Base-by-base conservation (phyloP, 2,797 vertebrate genomes). In the Heliangelus exortis region DNA sequence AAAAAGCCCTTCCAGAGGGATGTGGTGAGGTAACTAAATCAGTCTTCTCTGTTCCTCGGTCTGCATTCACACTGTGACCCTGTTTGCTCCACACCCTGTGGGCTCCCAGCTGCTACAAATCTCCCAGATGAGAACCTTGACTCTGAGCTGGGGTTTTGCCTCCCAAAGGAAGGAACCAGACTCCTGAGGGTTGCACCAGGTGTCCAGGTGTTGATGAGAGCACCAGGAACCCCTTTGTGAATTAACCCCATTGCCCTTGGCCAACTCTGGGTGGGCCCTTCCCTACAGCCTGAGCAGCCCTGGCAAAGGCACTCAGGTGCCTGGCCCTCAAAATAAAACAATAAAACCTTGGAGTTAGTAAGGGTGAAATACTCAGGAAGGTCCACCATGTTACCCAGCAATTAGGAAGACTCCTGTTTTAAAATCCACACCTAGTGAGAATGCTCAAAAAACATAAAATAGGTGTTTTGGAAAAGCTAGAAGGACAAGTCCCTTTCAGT, bases 401-500 rank as follows among this genome's bases (percentile, higher is more conserved):
- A 94, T 96, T 96, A 93, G 66, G 71, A 83, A 81, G 67, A 80
- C 36, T 92, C 92, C 83, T 92, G 45, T 4, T 91, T 93, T 84
- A n/a, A 90, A 90, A 92, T 50, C 47, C 22, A 69, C 31, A 78
- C 39, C 68, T 90, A 90, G 87, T 36, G 48, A 92, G 90, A 85
- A 36, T 76, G 78, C 76, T 90, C 67, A 50, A 50, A 23, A 50
- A 47, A 61, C 92, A 93, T 5, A 79, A 92, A 93, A 93, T 33
- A 76, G 58, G 58, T 83, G 75, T 91, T 95, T 89, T 89, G 87
- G 91, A 96, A 69, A 48, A 92, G 92, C 91, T 93, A 93, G 95
- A 95, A 95, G 90, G 96, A 90, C 83, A 76, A 47, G 62, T 41
- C 83, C 94, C 81, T 93, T 95, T 93, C 75, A 87, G 78, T 90